Conservation (phyloP, 2,113 vertebrate species). For the Callopanchax toddi region DNA sequence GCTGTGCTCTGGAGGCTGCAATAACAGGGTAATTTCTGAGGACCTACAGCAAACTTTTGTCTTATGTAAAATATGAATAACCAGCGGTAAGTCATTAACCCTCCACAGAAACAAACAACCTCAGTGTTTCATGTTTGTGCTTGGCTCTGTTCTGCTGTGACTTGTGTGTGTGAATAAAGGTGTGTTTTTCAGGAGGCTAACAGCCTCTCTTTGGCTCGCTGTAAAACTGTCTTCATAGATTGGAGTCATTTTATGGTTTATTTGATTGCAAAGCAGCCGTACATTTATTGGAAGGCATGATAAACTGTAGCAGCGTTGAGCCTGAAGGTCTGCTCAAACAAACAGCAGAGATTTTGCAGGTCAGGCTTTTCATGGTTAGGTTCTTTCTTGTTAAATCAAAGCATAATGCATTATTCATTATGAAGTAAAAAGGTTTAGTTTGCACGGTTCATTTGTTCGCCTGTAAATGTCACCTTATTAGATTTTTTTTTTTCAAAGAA, state of each 20-base stretch:
- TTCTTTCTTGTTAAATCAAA: slow-evolving; percentile 2
- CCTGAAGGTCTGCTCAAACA: background rate
- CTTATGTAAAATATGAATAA: background rate
- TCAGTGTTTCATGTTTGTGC: background rate
- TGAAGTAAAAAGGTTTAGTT: background rate
- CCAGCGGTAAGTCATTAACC: background rate
- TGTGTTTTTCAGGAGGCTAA: slow-evolving; percentile 42
- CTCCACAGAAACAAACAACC: background rate
- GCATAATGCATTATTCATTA: background rate
- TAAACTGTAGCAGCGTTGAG: slow-evolving; percentile 19
- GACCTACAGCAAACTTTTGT: background rate
- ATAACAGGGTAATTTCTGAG: background rate
- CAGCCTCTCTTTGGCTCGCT: slow-evolving; percentile 29
- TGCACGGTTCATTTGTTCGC: background rate
- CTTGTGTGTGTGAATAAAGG: no score
- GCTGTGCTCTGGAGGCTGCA: background rate
- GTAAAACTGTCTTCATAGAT: slow-evolving; percentile 48
- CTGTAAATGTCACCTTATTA: no score
- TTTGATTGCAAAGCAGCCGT: slow-evolving; percentile 29
- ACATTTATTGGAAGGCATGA: slow-evolving; percentile 42
- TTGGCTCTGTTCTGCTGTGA: background rate
- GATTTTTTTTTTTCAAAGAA: no score
- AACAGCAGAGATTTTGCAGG: slow-evolving; percentile 2
- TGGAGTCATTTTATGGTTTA: slow-evolving; percentile 43
- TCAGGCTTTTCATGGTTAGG: background rate